Conservation (phyloP, 2,888 invertebrate species). For the Apoderus coryli region DNA sequence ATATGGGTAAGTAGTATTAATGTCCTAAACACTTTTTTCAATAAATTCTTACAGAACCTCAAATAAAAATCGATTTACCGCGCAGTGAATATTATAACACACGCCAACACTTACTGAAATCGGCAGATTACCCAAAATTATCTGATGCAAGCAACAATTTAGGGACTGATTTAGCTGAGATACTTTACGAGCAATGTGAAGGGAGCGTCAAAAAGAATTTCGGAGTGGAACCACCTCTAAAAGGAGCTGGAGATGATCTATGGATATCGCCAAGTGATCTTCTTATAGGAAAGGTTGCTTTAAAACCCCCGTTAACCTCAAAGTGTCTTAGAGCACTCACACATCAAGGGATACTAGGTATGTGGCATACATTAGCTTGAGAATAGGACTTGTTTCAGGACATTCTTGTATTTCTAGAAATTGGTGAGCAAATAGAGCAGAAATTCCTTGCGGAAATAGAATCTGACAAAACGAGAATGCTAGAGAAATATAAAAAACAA, state of each 20-base stretch:
- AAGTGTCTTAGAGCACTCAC: constrained; percentile 31
- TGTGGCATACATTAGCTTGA: too few species aligned
- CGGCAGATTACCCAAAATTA: constrained; percentile 26
- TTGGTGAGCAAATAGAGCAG: constrained; percentile 26
- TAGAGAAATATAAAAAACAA: constrained; percentile 23
- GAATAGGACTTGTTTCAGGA: too few species aligned
- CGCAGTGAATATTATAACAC: constrained; percentile 22
- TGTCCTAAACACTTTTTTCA: too few species aligned
- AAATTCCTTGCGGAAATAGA: constrained; percentile 25
- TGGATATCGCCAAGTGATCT: constrained; percentile 35
- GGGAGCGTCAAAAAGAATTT: constrained; percentile 24
- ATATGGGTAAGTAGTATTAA: too few species aligned
- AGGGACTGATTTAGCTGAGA: constrained; percentile 26
- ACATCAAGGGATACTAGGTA: constrained; percentile 31
- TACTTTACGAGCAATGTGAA: constrained; percentile 26
- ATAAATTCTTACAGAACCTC: neutral
- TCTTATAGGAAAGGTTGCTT: constrained; percentile 29
- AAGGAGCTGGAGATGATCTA: constrained; percentile 28
- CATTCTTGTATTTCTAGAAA: constrained; percentile 23
- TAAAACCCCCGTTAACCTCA: constrained; percentile 30
- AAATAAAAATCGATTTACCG: constrained; percentile 15
- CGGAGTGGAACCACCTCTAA: constrained; percentile 25
- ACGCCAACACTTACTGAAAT: constrained; percentile 18
- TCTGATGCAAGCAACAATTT: constrained; percentile 26
- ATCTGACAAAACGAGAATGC: constrained; percentile 22